Percentiles rank a stretch among this genome's conserved stretches.
Evolutionary conservation across 2,113 vertebrate genomes (phyloP).

Genomic region (Globicephala melas): DNA sequence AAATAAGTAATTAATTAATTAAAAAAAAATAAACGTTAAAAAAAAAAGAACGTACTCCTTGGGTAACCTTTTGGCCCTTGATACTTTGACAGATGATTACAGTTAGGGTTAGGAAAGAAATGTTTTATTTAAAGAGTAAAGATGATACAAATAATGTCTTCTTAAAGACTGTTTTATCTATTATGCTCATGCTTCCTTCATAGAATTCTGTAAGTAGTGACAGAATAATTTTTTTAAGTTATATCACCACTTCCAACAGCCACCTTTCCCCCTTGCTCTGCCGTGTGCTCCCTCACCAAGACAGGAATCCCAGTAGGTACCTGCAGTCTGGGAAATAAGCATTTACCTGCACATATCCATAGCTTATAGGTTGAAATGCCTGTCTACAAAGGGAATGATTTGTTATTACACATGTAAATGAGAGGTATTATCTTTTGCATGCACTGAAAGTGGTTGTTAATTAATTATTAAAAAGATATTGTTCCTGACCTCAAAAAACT

Average conservation of each 20-base stretch:
- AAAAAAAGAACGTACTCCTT: neutral
- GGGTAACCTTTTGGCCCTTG: neutral
- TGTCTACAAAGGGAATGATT: neutral
- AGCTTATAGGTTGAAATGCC: neutral
- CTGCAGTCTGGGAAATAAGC: neutral
- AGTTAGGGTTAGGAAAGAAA: neutral
- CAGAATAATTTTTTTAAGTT: neutral
- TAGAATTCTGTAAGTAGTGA: neutral
- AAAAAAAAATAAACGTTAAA: no score
- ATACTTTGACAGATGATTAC: neutral
- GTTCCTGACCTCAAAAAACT: neutral
- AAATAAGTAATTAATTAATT: no score
- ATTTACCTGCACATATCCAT: neutral
- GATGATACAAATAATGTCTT: neutral
- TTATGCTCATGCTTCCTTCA: neutral
- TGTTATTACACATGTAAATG: neutral
- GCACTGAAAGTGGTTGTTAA: neutral
- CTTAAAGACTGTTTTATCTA: neutral
- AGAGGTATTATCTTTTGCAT: neutral
- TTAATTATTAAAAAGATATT: neutral
- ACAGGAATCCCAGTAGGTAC: neutral
- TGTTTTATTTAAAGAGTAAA: neutral
- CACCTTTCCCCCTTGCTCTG: neutral
- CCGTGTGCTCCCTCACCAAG: neutral
- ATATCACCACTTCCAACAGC: neutral